Evolutionary conservation across 2,113 vertebrate genomes (phyloP).

Genomic region (Acanthisitta chloris): DNA sequence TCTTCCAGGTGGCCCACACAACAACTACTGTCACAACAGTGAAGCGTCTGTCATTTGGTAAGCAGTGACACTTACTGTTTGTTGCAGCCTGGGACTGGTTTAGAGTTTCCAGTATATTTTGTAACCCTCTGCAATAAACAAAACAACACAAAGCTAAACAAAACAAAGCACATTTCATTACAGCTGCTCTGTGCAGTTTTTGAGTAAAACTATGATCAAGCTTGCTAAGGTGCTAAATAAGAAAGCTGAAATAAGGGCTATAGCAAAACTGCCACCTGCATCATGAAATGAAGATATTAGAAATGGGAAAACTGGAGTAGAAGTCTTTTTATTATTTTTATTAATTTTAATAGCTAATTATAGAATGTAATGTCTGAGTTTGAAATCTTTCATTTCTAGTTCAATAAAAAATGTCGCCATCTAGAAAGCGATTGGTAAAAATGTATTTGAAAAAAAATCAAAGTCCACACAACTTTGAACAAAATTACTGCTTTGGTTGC

Average conservation of each 20-base stretch:
- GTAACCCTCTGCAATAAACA: not conserved
- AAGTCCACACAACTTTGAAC: not conserved
- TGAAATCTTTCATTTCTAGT: not conserved
- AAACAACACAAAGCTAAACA: not conserved
- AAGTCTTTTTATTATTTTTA: not conserved
- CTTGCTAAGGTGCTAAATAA: not conserved
- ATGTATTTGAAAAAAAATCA: rapidly evolving
- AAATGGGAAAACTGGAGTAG: not conserved
- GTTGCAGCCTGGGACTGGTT: not conserved
- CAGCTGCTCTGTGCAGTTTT: not conserved
- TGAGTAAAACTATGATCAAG: not conserved
- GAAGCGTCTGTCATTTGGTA: not conserved
- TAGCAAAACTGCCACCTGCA: not conserved
- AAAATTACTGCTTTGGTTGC: not conserved
- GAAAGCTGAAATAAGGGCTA: not conserved
- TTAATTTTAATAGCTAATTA: not conserved
- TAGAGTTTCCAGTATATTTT: not conserved
- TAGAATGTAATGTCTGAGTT: not conserved
- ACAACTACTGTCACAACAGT: not conserved
- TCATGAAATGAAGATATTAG: not conserved
- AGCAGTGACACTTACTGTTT: not conserved
- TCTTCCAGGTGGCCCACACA: constrained; percentile 16
- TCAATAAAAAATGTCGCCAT: not conserved
- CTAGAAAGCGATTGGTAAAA: not conserved
- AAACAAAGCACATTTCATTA: not conserved